Conservation (phyloP, 1,140 invertebrate genomes). For the Palaemon carinicauda region DNA sequence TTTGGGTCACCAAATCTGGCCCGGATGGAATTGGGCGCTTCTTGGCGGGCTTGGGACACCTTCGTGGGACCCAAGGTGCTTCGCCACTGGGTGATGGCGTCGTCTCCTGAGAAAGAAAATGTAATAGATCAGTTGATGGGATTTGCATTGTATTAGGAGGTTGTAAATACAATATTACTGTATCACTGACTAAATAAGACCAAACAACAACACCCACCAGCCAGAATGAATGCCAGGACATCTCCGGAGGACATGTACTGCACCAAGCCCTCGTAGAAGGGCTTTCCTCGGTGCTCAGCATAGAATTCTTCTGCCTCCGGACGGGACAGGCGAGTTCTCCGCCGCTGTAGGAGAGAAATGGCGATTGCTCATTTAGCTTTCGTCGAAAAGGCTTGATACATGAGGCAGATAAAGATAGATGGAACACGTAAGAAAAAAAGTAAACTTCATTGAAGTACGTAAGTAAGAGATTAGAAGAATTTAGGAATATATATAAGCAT, state of each 20-base stretch:
- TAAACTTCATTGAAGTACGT: too few relatives aligned
- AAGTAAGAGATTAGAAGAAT: too few relatives aligned
- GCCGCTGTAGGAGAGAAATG: conserved; percentile 52
- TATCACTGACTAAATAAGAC: background rate
- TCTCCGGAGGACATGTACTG: conserved; percentile 79
- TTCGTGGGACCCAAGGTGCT: conserved; percentile 75
- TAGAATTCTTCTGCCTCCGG: conserved; percentile 86
- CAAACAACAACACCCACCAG: conserved; percentile 59
- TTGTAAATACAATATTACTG: too few relatives aligned
- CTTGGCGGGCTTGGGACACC: conserved; percentile 72
- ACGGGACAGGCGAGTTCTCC: conserved; percentile 75
- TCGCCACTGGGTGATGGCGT: conserved; percentile 77
- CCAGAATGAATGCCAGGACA: conserved; percentile 76
- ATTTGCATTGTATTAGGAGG: too few relatives aligned
- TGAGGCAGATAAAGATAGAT: too few relatives aligned
- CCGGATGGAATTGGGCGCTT: conserved; percentile 77
- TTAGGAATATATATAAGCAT: too few relatives aligned
- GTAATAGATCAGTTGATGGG: too few relatives aligned
- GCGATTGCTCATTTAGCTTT: too few relatives aligned
- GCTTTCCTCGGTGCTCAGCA: conserved; percentile 74
- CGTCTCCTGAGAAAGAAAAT: conserved; percentile 65
- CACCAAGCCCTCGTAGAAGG: conserved; percentile 78
- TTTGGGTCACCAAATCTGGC: conserved; percentile 74
- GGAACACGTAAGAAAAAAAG: too few relatives aligned
- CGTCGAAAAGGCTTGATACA: too few relatives aligned